Evolutionary conservation across 2,888 invertebrate genomes (phyloP).

Genomic region (Ceratothoa steindachneri): DNA sequence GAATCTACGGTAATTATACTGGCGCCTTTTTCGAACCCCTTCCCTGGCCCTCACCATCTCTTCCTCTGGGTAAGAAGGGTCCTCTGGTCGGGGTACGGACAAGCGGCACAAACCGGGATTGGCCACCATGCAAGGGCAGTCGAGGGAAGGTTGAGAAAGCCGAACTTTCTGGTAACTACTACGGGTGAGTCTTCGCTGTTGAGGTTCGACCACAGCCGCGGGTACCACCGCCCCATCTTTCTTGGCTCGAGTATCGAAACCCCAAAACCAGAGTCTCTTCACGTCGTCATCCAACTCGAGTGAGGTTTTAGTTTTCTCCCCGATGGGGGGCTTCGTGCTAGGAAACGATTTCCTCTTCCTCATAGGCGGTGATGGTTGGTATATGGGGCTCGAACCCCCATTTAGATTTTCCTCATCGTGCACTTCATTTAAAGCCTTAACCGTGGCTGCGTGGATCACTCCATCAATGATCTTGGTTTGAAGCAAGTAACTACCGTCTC

Average conservation of each 20-base stretch:
- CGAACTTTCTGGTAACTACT: background rate
- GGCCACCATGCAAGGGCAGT: constrained; percentile 26
- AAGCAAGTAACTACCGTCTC: constrained; percentile 28
- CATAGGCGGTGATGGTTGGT: background rate
- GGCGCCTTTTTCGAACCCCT: constrained; percentile 26
- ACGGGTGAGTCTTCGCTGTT: background rate
- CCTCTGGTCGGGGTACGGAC: constrained; percentile 1
- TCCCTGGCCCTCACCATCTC: constrained; percentile 36
- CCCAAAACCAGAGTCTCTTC: constrained; percentile 45
- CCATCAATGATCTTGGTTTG: constrained; percentile 33
- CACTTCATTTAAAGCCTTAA: constrained; percentile 17
- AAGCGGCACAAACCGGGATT: constrained; percentile 35
- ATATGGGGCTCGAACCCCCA: background rate
- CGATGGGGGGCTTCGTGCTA: background rate
- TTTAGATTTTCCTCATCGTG: constrained; percentile 4
- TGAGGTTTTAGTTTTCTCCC: background rate
- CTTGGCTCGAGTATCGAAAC: constrained; percentile 27
- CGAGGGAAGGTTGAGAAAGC: background rate
- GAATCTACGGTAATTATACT: constrained; percentile 29
- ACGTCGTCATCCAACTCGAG: constrained; percentile 28
- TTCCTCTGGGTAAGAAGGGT: constrained; percentile 22
- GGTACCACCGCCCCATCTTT: background rate
- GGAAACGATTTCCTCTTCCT: background rate
- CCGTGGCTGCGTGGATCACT: constrained; percentile 28
- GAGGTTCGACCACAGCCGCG: background rate